Percentiles rank a stretch among this genome's conserved stretches.
Evolutionary conservation across 2,888 invertebrate species (phyloP).

Genomic region (Xestia xanthographa): DNA sequence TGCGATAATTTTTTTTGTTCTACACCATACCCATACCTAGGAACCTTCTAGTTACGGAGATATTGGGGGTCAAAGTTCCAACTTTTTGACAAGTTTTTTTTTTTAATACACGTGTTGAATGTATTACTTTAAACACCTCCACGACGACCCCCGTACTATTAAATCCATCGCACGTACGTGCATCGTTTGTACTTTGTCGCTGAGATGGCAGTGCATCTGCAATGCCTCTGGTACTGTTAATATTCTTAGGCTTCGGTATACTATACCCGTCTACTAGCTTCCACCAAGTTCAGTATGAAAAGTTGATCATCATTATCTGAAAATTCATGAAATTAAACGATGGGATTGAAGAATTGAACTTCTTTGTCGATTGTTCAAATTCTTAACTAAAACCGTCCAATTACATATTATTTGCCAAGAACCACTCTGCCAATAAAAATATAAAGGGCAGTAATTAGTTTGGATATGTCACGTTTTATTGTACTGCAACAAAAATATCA

Average conservation of each 20-base stretch:
- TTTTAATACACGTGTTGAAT: too few relatives aligned
- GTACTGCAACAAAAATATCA: constrained; percentile 28
- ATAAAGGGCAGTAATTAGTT: constrained; percentile 13
- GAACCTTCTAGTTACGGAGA: too few relatives aligned
- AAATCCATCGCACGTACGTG: too few relatives aligned
- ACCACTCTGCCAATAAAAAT: not conserved
- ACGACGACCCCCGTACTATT: too few relatives aligned
- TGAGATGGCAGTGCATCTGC: not conserved
- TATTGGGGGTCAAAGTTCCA: too few relatives aligned
- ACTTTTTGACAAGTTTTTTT: too few relatives aligned
- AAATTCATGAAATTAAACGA: not conserved
- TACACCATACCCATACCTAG: too few relatives aligned
- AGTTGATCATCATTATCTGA: not conserved
- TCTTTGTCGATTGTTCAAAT: not conserved
- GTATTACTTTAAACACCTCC: too few relatives aligned
- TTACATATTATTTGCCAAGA: not conserved
- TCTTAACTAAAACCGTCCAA: not conserved
- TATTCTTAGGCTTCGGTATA: not conserved
- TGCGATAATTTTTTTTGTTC: too few relatives aligned
- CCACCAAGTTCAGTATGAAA: not conserved
- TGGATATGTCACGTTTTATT: constrained; percentile 5
- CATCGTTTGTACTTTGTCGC: not conserved
- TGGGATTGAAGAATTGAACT: not conserved
- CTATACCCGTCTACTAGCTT: not conserved
- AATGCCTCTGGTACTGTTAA: not conserved